These are phyloP conservation scores for Apeira syringaria DNA, from an alignment of 2,888 invertebrate genomes.

Conservation along the genomic window DNA sequence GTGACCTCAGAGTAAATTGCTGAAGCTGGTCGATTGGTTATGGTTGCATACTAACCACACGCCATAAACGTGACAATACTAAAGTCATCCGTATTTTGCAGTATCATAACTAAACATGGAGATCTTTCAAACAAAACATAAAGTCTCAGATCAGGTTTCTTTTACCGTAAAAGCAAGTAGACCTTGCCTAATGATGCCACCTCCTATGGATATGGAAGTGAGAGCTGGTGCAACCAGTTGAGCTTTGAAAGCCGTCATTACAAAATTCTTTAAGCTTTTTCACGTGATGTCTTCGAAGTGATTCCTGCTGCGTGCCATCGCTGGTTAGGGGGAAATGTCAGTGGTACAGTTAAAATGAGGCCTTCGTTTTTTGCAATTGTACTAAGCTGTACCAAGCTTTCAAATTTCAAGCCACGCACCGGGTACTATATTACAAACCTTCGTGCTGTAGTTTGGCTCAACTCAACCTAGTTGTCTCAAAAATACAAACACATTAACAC, in stretches of 20 bases:
- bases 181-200: constrained; percentile 50
- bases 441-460: no score
- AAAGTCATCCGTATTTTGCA: constrained; percentile 1
- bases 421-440: no score
- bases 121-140: constrained; percentile 12
- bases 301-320: constrained; percentile 39
- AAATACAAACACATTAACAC: no score
- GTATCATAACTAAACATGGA: no score
- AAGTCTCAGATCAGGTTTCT: constrained; percentile 21
- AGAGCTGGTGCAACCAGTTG: constrained; percentile 55
- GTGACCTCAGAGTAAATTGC: no score
- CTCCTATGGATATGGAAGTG: constrained; percentile 50
- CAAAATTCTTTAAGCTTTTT: constrained; percentile 69
- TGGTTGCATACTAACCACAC: no score
- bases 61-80: constrained; percentile 27
- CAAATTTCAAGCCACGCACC: no score
- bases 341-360: constrained; percentile 18
- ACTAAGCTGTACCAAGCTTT: no score
- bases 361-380: constrained; percentile 4
- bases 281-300: constrained; percentile 49
- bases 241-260: constrained; percentile 71
- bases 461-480: no score
- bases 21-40: no score
- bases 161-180: constrained; percentile 43
- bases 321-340: constrained; percentile 26